Evolutionary conservation across 2,888 invertebrate genomes (phyloP), one percentile per base, ranked within the genome.

Genomic region (Prosopocoilus inquinatus): DNA sequence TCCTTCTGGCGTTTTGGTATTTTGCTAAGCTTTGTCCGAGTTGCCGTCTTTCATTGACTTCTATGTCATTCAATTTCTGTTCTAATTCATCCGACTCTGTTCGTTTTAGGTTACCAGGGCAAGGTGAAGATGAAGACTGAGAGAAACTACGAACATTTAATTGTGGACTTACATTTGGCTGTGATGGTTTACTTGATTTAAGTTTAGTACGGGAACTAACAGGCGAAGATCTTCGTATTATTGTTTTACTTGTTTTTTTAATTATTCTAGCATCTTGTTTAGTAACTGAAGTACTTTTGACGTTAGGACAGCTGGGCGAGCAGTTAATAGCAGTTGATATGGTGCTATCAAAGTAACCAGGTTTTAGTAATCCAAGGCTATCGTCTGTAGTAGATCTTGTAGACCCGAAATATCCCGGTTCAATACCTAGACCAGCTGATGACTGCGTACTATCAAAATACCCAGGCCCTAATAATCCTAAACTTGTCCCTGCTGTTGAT

Each of bases 1-100:
- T 41, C 20, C 59, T 44, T 49, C 59, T 52, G 13, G 59, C 54
- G 20, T 57, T 38, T 52, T 60, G 57, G 36, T 51, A 60, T 9
- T 45, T 34, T 13, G 12, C 45, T 32, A 60, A 49, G 43, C 54
- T 44, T 8, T 54, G 33, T 20, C 51, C 12, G 9, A 60, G 36
- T 41, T 46, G 41, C 8, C 36, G 12, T 35, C 47, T 50, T 36
- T 59, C 56, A n/a, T 5, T 33, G 11, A 13, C 13, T 46, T 58
- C 58, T 12, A 55, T 41, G 12, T n/a, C 41, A 2, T 16, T n/a
- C 34, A 58, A 35, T 11, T 50, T 43, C 44, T 33, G 9, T 47
- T 41, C n/a, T 12, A 54, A 9, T 16, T 41, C 15, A 8, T 12
- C 41, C n/a, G 8, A 11, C 16, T 2, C 9, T 9, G 50, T 33